Conservation (phyloP, 2,888 invertebrate genomes). For the Xanthia togata region DNA sequence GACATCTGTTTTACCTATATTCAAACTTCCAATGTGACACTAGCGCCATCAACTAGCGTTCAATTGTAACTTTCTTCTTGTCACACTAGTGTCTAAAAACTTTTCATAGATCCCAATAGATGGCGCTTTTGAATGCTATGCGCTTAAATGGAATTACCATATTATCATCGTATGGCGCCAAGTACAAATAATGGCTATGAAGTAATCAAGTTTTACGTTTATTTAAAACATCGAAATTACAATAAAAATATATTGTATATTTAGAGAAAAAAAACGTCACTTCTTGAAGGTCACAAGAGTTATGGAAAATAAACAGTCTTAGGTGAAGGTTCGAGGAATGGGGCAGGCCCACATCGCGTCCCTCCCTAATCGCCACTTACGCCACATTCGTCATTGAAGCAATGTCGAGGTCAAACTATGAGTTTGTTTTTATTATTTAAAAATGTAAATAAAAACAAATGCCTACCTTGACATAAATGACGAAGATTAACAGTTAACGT, state of each 20-base stretch:
- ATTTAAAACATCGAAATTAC: not conserved
- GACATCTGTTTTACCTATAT: slow-evolving; percentile 10
- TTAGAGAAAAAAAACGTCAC: not conserved
- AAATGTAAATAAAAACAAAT: slow-evolving; percentile 3
- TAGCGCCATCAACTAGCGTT: slow-evolving; percentile 59
- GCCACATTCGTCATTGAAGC: slow-evolving; percentile 17
- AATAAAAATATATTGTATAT: not conserved
- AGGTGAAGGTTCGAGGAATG: slow-evolving; percentile 15
- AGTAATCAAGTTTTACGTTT: slow-evolving; percentile 1
- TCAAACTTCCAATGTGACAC: slow-evolving; percentile 5
- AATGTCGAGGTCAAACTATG: slow-evolving; percentile 23
- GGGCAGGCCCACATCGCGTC: not conserved
- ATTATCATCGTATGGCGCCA: slow-evolving; percentile 16
- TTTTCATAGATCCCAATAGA: slow-evolving; percentile 50
- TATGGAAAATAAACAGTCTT: slow-evolving; percentile 28
- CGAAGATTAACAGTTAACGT: not conserved
- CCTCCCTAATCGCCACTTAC: slow-evolving; percentile 16
- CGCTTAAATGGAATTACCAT: not conserved
- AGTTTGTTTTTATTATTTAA: slow-evolving; percentile 12
- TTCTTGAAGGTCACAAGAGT: slow-evolving; percentile 33
- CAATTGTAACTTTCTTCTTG: slow-evolving; percentile 28
- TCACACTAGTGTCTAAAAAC: slow-evolving; percentile 19
- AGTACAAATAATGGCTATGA: not conserved
- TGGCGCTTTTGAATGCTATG: slow-evolving; percentile 54
- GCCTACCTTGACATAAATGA: slow-evolving; percentile 4